Evolutionary conservation across 2,113 vertebrate species (phyloP).

Genomic region (Nannospalax galili): DNA sequence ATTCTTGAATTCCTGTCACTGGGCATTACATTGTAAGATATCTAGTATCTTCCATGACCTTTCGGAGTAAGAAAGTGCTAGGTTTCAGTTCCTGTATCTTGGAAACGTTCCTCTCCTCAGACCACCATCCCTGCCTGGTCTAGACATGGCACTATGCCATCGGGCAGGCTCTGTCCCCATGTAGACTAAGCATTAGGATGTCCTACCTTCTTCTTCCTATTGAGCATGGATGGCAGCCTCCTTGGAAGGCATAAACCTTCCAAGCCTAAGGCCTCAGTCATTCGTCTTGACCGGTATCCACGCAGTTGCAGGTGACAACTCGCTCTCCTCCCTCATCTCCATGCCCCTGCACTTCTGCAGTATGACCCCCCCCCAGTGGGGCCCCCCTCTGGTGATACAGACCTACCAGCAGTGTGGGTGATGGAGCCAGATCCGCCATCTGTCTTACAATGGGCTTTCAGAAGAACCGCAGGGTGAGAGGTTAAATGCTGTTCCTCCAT

Average conservation of each 20-base stretch:
- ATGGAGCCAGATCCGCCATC: not conserved
- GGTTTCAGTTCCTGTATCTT: not conserved
- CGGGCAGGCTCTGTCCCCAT: not conserved
- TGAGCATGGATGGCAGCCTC: accelerated
- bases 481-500: no score
- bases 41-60: no score
- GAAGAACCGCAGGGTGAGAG: not conserved
- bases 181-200: accelerated
- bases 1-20: not conserved
- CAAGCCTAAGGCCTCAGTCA: no score
- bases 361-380: accelerated
- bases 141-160: accelerated
- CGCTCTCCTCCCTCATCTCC: accelerated
- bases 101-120: not conserved
- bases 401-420: not conserved
- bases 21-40: not conserved
- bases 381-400: not conserved
- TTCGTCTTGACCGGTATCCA: not conserved
- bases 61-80: not conserved
- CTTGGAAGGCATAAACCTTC: accelerated
- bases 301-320: accelerated
- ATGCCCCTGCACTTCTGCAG: not conserved
- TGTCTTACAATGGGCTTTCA: not conserved
- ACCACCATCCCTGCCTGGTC: not conserved
- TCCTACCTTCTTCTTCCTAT: not conserved